Evolutionary conservation across 2,888 invertebrate genomes (phyloP), one percentile per base, ranked within the genome.

Genomic region (Himalopsyche anomala): DNA sequence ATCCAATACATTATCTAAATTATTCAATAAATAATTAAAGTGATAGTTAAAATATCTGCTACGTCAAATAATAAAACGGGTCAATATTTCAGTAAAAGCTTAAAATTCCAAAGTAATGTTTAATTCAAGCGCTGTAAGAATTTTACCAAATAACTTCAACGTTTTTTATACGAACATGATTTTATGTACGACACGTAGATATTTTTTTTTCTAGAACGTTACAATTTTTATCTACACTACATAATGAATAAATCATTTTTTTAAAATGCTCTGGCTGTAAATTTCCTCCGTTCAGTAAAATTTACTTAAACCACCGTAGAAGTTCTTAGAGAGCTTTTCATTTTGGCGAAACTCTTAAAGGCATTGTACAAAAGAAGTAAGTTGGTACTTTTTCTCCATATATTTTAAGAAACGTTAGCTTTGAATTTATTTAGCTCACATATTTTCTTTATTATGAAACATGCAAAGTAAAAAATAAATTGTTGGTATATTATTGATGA

Each of bases 171-270:
- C 15, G 15, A 51, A 51, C 51, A 51, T 15, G 51, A 12, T 51
- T 51, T 51, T 51, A 51, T 51, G 51, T 51, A 51, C 51, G 51
- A 62, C 62, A n/a, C 19, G 62, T 19, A 62, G 62, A 19, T 8
- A 56, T n/a, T 56, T 62, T 45, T 28, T 45, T 62, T 62, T 62
- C 28, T 9, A 62, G 62, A 62, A 62, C 28, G 62, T 62, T 62
- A 28, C 11, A 62, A 62, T 62, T 62, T 62, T 28, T 62, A 62
- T 62, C 62, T 62, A 62, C 62, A 62, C 62, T 28, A 62, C 62
- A 28, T 62, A 62, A 62, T 62, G 62, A 62, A 62, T 62, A 62
- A 62, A 62, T 62, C 62, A 62, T 62, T 62, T 62, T 62, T 62
- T 62, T 62, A 11, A 62, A 62, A 62, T 28, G 62, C 28, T 62